Conservation (phyloP, 2,113 vertebrate species). For the Equus quagga region DNA sequence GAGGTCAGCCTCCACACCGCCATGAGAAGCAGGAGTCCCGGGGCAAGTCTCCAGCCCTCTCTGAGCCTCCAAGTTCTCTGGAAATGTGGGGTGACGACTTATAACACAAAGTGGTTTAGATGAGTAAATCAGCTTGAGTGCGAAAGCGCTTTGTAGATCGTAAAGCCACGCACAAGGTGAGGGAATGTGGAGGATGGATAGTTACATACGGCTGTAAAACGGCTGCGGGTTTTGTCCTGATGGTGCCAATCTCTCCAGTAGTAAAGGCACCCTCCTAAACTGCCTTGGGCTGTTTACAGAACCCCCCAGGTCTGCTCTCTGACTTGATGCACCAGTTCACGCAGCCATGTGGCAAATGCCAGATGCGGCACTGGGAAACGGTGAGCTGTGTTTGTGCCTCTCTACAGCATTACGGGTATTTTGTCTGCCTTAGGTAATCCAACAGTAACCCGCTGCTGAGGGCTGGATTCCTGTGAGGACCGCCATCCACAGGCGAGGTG, state of each 20-base stretch:
- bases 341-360: neutral
- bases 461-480: neutral
- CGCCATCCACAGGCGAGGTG: rapidly evolving
- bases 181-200: neutral
- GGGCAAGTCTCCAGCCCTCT: neutral
- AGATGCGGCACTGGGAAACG: neutral
- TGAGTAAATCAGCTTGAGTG: neutral
- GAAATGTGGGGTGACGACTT: neutral
- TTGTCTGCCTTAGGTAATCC: neutral
- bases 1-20: neutral
- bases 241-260: neutral
- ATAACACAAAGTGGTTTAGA: neutral
- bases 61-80: neutral
- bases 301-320: neutral
- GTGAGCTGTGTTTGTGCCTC: neutral
- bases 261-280: neutral
- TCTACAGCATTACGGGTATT: neutral
- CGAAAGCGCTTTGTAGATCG: neutral
- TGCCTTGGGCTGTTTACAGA: neutral
- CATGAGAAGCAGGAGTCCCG: neutral
- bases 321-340: neutral
- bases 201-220: neutral
- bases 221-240: neutral
- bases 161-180: neutral
- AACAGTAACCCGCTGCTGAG: neutral